These are phyloP conservation scores for Lasioglossum pauxillum DNA, from an alignment of 2,888 invertebrate genomes.

Conservation along the genomic window DNA sequence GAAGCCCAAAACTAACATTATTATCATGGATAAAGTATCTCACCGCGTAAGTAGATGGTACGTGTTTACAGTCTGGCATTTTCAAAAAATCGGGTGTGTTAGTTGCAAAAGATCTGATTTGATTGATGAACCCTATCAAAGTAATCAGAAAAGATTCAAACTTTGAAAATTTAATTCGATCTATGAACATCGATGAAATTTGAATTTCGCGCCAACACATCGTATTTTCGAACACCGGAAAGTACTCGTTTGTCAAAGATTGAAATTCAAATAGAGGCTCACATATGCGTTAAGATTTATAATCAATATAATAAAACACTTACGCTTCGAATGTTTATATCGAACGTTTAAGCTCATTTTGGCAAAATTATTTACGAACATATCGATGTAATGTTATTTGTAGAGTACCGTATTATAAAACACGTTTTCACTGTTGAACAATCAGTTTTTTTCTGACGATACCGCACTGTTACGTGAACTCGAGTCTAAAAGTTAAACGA, in stretches of 20 bases:
- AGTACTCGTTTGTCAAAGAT: not conserved
- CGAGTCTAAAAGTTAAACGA: conserved; percentile 28
- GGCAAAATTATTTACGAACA: conserved; percentile 7
- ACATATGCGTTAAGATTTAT: not conserved
- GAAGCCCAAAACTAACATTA: not conserved
- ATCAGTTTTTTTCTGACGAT: not conserved
- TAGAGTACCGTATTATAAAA: too few species aligned
- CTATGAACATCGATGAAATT: not conserved
- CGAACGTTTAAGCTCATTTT: not conserved
- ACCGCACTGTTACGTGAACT: not conserved
- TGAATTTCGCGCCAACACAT: not conserved
- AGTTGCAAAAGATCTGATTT: not conserved
- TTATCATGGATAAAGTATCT: not conserved
- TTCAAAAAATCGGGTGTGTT: not conserved
- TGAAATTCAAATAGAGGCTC: not conserved
- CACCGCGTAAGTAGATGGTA: conserved; percentile 35
- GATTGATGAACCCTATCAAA: conserved; percentile 19
- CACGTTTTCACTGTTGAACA: conserved; percentile 8
- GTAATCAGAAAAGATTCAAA: not conserved
- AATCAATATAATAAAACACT: conserved; percentile 18
- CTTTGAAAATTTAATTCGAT: not conserved
- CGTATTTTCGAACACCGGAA: not conserved
- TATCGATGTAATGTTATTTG: conserved; percentile 7
- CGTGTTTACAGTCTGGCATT: conserved; percentile 37
- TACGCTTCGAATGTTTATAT: conserved; percentile 17